Base-by-base conservation (phyloP, 30 jellyfish, hydroid and myxozoan genomes). In the Catostylus mosaicus region DNA sequence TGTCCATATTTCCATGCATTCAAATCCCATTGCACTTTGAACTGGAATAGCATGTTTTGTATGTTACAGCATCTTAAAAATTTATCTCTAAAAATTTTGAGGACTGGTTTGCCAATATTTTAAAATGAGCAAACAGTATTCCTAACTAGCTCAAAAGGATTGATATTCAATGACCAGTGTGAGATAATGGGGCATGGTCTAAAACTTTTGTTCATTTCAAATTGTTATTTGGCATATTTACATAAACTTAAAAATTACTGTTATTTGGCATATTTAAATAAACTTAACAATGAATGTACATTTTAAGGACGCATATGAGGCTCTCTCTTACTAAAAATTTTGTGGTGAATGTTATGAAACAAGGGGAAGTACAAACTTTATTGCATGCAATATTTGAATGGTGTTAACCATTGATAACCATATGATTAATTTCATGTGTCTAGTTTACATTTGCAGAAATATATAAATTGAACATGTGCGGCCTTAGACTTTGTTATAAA, bases 301-400 rank as follows among this genome's bases (percentile, higher is more conserved):
- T 67, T 30, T 67, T 14, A 30, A 14, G 80, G 57, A 67, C 18
- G 64, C 52, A 67, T 32, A 56, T 56, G 26, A 61, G 26, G 26
- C 47, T 8, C 9, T 61, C 18, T 32, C 73, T 61, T 14, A 30
- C 73, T 61, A 61, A 61, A 14, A 19, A 61, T 14, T 9, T 38
- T 20, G 73, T 29, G 64, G 14, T 67, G 27, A 32, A 67, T 32
- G 80, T 32, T 67, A 67, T 29, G 80, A 30, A 67, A 32, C 52
- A 67, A 67, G 80, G 29, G 64, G 45, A 67, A 36, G 30, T 67
- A 67, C 3, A 67, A 67, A 67, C 80, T 30, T 63, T 30, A 32
- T 30, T 36, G 24, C 60, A 32, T 5, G 18, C 40, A 14, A 67
- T 14, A 67, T 27, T 14, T 67, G 80, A 67, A 67, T 67, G 80